Conservation (phyloP, 2,888 invertebrate genomes). For the Dynastes tityus region DNA sequence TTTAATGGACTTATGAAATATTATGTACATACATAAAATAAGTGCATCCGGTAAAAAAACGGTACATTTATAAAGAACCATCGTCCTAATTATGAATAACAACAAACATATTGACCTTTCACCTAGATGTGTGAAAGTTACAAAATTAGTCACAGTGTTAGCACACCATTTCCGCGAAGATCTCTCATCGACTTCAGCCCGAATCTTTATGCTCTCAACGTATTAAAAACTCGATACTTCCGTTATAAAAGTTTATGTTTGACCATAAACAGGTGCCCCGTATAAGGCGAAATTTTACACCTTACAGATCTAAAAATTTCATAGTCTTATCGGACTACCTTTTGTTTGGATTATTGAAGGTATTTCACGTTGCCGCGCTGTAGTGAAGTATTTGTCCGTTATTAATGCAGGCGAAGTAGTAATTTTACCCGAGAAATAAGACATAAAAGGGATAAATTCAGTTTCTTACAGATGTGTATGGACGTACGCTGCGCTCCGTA, state of each 20-base stretch:
- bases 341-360: conserved; percentile 34
- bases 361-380: background rate
- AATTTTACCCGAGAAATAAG: conserved; percentile 9
- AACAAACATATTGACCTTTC: too few species aligned
- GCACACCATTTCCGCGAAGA: too few species aligned
- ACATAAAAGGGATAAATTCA: conserved; percentile 29
- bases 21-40: too few species aligned
- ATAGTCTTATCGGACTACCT: conserved; percentile 24
- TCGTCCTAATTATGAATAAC: too few species aligned
- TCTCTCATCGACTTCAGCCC: too few species aligned
- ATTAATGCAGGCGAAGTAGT: conserved; percentile 32
- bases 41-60: too few species aligned
- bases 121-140: too few species aligned
- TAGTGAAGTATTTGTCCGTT: background rate
- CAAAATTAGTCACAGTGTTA: too few species aligned
- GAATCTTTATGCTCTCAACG: background rate
- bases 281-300: conserved; percentile 16
- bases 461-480: conserved; percentile 14
- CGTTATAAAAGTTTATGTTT: conserved; percentile 41
- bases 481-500: background rate
- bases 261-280: conserved; percentile 25
- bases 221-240: conserved; percentile 25
- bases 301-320: conserved; percentile 35
- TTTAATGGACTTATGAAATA: too few species aligned
- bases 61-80: too few species aligned